Evolutionary conservation across 1,140 invertebrate species (phyloP).

Genomic region (Sitobion miscanthi): DNA sequence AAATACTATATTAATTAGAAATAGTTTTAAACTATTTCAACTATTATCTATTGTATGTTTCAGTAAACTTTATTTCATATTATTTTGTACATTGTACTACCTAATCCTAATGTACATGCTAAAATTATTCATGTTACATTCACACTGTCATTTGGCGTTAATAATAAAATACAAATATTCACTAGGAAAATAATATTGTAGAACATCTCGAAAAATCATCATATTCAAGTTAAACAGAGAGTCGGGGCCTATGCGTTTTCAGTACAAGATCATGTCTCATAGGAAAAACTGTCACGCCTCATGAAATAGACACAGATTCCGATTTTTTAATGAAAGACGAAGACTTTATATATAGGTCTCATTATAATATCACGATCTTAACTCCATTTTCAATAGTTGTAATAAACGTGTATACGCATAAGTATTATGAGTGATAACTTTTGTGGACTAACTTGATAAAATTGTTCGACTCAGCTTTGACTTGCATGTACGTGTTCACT

Average conservation of each 20-base stretch:
- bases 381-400: not conserved
- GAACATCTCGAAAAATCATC: not conserved
- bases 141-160: no score
- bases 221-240: no score
- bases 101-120: no score
- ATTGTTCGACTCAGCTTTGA: slow-evolving; percentile 7
- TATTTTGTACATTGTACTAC: no score
- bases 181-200: not conserved
- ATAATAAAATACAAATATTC: no score
- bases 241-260: not conserved
- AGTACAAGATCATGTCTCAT: not conserved
- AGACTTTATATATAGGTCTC: not conserved
- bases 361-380: not conserved
- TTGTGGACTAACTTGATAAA: slow-evolving; percentile 37
- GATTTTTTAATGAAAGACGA: not conserved
- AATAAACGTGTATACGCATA: not conserved
- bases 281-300: not conserved
- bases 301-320: not conserved
- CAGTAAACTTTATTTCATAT: no score
- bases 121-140: no score
- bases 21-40: no score
- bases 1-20: no score
- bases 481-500: not conserved
- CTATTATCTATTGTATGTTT: no score
- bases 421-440: not conserved